phyloP scores from a whole-genome alignment of 1,140 invertebrate species.

The Drosophila kepulauana region DNA sequence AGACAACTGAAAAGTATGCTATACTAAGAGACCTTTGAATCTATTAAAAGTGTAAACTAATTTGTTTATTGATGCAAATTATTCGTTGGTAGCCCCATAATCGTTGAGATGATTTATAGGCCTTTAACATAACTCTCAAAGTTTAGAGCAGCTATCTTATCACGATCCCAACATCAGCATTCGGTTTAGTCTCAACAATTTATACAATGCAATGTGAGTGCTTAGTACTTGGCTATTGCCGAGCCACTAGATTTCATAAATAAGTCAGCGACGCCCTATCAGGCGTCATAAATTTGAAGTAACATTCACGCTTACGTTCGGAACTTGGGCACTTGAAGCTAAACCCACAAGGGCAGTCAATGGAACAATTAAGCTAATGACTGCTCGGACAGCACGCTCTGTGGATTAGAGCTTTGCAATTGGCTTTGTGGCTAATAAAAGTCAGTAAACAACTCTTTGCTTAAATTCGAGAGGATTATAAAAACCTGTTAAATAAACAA shows the following conservation, averaged over 20 bases:
- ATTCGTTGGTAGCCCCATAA: slow-evolving; percentile 1
- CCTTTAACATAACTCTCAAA: slow-evolving; percentile 27
- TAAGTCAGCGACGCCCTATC: slow-evolving; percentile 23
- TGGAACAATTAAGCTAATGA: slow-evolving; percentile 34
- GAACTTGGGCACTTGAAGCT: slow-evolving; percentile 8
- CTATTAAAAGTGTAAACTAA: neutral
- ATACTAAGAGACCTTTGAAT: neutral
- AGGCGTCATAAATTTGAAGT: slow-evolving; percentile 15
- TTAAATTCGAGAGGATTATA: no score
- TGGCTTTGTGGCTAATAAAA: neutral
- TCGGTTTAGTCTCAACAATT: slow-evolving; percentile 1
- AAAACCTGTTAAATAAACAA: no score
- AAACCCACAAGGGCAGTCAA: slow-evolving; percentile 14
- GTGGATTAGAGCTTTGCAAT: slow-evolving; percentile 11
- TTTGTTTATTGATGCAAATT: neutral
- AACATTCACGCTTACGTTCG: slow-evolving; percentile 2
- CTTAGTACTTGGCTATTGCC: slow-evolving; percentile 1
- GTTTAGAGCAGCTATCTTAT: slow-evolving; percentile 58
- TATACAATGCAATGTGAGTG: slow-evolving; percentile 2
- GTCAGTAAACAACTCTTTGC: neutral
- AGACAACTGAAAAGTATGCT: slow-evolving; percentile 32
- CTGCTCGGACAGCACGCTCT: slow-evolving; percentile 15
- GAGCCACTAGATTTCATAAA: slow-evolving; percentile 41
- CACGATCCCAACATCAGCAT: slow-evolving; percentile 32
- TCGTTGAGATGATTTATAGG: slow-evolving; percentile 51